A percentile compares a stretch with the other conserved stretches of the same genome.
Evolutionary conservation across 2,888 invertebrate species (phyloP).

Genomic region (Melanargia galathea): DNA sequence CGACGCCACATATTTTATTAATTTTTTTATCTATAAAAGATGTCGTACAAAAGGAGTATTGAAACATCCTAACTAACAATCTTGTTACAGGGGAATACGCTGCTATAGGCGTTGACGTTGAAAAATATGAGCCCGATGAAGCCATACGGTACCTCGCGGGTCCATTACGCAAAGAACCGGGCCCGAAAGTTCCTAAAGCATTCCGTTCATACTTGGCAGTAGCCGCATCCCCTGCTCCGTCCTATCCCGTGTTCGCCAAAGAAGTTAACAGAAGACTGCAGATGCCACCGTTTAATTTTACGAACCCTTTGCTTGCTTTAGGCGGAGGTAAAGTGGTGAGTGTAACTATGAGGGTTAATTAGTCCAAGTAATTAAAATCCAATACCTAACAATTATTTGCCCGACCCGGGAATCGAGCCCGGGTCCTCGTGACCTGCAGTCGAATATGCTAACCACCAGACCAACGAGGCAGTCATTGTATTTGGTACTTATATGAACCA

Average conservation of each 20-base stretch:
- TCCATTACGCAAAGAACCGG: constrained; percentile 84
- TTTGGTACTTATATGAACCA: too few species aligned
- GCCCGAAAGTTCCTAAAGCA: constrained; percentile 84
- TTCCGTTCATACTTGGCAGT: constrained; percentile 93
- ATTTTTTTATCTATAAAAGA: too few species aligned
- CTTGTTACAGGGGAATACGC: constrained; percentile 91
- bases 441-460: too few species aligned
- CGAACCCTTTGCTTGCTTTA: constrained; percentile 87
- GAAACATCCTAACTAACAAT: neutral
- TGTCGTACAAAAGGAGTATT: too few species aligned
- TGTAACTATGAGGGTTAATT: constrained; percentile 26
- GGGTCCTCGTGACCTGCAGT: too few species aligned
- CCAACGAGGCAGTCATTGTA: too few species aligned
- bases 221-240: constrained; percentile 88
- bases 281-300: constrained; percentile 92
- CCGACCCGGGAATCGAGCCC: too few species aligned
- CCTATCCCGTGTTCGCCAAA: constrained; percentile 87
- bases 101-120: constrained; percentile 94
- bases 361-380: too few species aligned
- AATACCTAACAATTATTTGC: too few species aligned
- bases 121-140: constrained; percentile 90
- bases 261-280: constrained; percentile 93
- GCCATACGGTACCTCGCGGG: constrained; percentile 92
- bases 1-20: too few species aligned
- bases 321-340: constrained; percentile 89